Evolutionary conservation across 92 coral and sea anemone genomes (phyloP).

Genomic region (Virgularia gustaviana): DNA sequence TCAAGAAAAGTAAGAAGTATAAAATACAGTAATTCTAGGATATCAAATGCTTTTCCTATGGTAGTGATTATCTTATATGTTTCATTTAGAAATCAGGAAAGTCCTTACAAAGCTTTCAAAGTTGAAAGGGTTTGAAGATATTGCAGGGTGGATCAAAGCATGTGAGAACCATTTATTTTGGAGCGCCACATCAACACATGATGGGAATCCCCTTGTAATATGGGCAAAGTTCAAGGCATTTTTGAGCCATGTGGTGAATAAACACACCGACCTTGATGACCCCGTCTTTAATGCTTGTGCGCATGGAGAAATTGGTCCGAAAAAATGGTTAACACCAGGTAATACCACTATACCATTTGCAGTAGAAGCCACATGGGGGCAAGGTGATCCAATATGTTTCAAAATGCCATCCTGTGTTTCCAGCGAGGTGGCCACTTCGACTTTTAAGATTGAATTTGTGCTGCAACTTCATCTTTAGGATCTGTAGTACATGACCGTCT

Average conservation of each 20-base stretch:
- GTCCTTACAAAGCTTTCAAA: not conserved
- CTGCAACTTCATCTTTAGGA: too few species aligned
- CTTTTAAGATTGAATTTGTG: too few species aligned
- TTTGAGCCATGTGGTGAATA: conserved; percentile 45
- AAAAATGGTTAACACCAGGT: too few species aligned
- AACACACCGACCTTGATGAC: conserved; percentile 27
- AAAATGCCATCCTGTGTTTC: too few species aligned
- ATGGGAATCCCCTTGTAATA: conserved; percentile 44
- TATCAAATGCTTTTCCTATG: too few species aligned
- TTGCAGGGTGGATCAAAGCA: conserved; percentile 43
- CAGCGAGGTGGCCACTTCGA: too few species aligned
- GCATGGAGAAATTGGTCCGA: too few species aligned
- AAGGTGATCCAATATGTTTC: too few species aligned
- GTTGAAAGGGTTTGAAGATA: conserved; percentile 16
- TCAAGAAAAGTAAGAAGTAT: conserved; percentile 57
- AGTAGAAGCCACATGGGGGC: too few species aligned
- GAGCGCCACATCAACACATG: conserved; percentile 47
- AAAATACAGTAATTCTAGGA: not conserved
- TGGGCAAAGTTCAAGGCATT: conserved; percentile 52
- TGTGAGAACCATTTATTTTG: conserved; percentile 46
- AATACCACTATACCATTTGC: too few species aligned
- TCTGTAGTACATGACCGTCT: conserved; percentile 35
- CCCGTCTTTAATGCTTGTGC: conserved; percentile 6
- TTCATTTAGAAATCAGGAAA: not conserved
- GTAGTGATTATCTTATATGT: too few species aligned